phyloP scores from a whole-genome alignment of 2,113 vertebrate species.

The Morone chrysops region DNA sequence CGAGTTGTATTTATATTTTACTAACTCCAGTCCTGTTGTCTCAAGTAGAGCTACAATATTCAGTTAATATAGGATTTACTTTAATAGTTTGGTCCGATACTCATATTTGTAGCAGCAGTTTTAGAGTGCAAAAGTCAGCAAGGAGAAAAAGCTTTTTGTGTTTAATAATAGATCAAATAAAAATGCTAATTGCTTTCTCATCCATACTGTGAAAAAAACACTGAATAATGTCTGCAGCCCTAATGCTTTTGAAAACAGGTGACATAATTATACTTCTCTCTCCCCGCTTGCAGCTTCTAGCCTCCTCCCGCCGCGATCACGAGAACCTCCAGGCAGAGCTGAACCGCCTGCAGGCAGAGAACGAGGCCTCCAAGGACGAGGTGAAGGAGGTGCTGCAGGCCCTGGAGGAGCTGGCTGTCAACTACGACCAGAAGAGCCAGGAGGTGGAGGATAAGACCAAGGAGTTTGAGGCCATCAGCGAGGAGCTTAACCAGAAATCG shows the following conservation, averaged over 20 bases:
- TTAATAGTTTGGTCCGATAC: neutral
- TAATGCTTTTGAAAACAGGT: neutral
- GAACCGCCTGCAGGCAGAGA: conserved; percentile 97
- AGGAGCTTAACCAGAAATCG: conserved; percentile 98
- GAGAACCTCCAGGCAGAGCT: conserved; percentile 95
- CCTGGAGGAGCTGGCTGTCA: conserved; percentile 96
- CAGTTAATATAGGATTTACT: neutral
- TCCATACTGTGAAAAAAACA: neutral
- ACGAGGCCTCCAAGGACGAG: conserved; percentile 98
- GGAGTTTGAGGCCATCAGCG: conserved; percentile 93
- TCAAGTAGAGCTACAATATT: no score
- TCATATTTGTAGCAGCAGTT: neutral
- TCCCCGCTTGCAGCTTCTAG: conserved; percentile 85
- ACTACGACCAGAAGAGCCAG: conserved; percentile 98
- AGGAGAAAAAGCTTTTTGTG: neutral
- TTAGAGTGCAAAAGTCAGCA: neutral
- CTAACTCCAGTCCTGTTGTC: neutral
- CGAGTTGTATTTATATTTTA: neutral
- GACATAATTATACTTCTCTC: neutral
- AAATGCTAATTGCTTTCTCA: neutral
- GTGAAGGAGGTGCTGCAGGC: conserved; percentile 98
- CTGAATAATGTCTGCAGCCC: neutral
- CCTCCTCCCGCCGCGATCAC: conserved; percentile 93
- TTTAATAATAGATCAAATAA: neutral
- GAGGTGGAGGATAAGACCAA: conserved; percentile 98